A percentile compares a stretch with the other conserved stretches of the same genome.
Conservation (phyloP, 1,140 invertebrate species). For the Leptinotarsa lineolata region DNA sequence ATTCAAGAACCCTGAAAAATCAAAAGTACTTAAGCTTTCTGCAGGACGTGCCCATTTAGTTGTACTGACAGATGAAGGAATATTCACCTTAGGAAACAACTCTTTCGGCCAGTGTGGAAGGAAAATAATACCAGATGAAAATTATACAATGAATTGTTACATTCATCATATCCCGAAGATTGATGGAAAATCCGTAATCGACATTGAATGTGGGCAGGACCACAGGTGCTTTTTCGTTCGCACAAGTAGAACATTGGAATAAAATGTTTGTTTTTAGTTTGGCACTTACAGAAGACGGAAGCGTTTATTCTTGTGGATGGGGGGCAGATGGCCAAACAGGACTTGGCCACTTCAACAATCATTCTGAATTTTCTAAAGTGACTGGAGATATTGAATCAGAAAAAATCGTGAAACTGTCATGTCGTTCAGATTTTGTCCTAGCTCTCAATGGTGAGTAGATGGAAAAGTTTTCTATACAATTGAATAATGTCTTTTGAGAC, state of each 20-base stretch:
- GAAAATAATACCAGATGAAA: slow-evolving; percentile 76
- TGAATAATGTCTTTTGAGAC: too few species aligned
- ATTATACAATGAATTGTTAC: slow-evolving; percentile 68
- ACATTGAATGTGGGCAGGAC: slow-evolving; percentile 87
- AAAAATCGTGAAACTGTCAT: slow-evolving; percentile 80
- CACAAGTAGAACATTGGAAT: background rate
- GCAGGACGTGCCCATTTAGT: slow-evolving; percentile 88
- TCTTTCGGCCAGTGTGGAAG: slow-evolving; percentile 93
- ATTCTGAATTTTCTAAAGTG: slow-evolving; percentile 64
- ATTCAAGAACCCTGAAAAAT: slow-evolving; percentile 59
- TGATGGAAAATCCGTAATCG: slow-evolving; percentile 66
- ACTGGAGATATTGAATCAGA: slow-evolving; percentile 83
- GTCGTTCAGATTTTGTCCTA: slow-evolving; percentile 83
- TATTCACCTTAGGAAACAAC: slow-evolving; percentile 91
- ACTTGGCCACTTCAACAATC: slow-evolving; percentile 70
- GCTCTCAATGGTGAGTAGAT: slow-evolving; percentile 77
- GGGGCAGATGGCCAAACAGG: slow-evolving; percentile 95
- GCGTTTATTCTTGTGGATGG: slow-evolving; percentile 89
- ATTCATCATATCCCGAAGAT: slow-evolving; percentile 70
- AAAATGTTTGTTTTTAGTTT: slow-evolving; percentile 61
- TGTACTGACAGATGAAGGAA: slow-evolving; percentile 77
- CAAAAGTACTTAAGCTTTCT: slow-evolving; percentile 66
- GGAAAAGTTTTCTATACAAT: background rate
- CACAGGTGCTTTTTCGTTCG: slow-evolving; percentile 64
- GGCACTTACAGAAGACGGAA: slow-evolving; percentile 78